These are phyloP conservation scores for Amblyopsis rosae DNA, from an alignment of 2,113 vertebrate genomes.

Conservation along the genomic window DNA sequence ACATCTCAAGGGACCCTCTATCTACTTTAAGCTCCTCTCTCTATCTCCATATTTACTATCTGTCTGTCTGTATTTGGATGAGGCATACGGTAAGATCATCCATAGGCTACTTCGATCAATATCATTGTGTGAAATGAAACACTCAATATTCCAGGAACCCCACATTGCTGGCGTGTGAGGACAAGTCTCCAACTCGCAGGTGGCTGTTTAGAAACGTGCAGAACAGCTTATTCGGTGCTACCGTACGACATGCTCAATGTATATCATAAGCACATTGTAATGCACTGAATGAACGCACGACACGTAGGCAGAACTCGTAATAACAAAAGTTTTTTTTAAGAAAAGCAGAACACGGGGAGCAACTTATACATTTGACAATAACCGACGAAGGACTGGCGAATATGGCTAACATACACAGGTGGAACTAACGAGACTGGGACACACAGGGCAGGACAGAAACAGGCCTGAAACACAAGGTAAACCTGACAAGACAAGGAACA, in stretches of 20 bases:
- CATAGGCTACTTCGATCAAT: slow-evolving; percentile 51
- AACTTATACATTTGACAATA: no score
- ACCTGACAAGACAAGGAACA: no score
- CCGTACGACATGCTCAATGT: not conserved
- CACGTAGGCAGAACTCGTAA: no score
- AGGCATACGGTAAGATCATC: slow-evolving; percentile 43
- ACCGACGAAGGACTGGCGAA: no score
- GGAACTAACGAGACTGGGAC: no score
- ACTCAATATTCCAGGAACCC: slow-evolving; percentile 7
- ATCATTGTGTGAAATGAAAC: slow-evolving; percentile 36
- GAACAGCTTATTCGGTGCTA: not conserved
- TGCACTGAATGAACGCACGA: no score
- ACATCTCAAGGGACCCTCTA: slow-evolving; percentile 67
- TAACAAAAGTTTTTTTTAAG: no score
- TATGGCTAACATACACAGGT: no score
- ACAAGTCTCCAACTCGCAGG: not conserved
- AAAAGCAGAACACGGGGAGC: no score
- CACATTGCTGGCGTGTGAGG: not conserved
- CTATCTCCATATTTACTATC: slow-evolving; percentile 6
- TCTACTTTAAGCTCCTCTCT: slow-evolving; percentile 60
- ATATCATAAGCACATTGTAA: no score
- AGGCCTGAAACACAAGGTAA: no score
- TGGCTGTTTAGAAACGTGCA: not conserved
- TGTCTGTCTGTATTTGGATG: slow-evolving; percentile 15
- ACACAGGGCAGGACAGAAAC: no score